Conservation (phyloP, 2,888 invertebrate genomes). For the Tridacna gigas region DNA sequence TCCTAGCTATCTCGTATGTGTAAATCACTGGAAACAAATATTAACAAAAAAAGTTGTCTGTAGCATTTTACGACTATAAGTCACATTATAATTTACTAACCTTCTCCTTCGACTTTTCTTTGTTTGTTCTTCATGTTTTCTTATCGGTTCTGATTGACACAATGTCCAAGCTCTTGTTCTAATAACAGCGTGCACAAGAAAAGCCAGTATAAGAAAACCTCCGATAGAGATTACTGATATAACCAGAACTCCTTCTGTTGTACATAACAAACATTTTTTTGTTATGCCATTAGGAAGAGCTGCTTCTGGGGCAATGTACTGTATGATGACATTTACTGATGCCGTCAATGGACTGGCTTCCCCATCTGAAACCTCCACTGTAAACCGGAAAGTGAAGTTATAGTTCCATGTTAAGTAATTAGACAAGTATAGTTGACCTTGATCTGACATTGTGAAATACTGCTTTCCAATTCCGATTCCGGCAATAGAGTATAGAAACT, state of each 20-base stretch:
- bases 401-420: conserved; percentile 33
- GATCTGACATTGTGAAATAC: conserved; percentile 30
- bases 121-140: not conserved
- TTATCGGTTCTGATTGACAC: conserved; percentile 12
- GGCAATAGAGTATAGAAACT: conserved; percentile 30
- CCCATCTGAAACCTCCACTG: conserved; percentile 33
- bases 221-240: conserved; percentile 19
- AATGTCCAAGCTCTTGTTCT: conserved; percentile 26
- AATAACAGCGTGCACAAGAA: conserved; percentile 14
- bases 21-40: too few relatives aligned
- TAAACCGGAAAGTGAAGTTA: conserved; percentile 40
- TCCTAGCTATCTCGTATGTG: not conserved
- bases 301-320: conserved; percentile 26
- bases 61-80: not conserved
- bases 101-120: too few relatives aligned
- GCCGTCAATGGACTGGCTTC: conserved; percentile 17
- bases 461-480: conserved; percentile 31
- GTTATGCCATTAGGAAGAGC: not conserved
- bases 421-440: conserved; percentile 8
- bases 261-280: conserved; percentile 36
- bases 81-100: not conserved
- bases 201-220: conserved; percentile 10
- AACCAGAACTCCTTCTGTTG: conserved; percentile 19
- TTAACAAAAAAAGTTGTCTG: not conserved
- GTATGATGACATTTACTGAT: conserved; percentile 29